Percentiles rank a stretch among this genome's conserved stretches.
Evolutionary conservation across 2,888 invertebrate species (phyloP).

Genomic region (Conchocele bisecta): DNA sequence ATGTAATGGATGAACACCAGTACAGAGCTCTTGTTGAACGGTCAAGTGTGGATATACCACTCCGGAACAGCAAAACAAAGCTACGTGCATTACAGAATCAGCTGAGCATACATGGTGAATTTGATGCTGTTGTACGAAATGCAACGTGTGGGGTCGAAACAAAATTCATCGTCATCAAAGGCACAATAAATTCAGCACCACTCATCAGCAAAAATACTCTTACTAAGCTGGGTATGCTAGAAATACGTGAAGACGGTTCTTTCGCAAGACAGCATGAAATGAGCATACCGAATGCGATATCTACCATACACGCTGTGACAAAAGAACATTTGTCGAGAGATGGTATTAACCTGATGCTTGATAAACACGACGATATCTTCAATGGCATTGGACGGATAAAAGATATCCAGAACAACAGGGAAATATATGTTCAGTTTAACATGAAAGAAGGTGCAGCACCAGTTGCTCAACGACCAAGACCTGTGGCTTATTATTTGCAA

Average conservation of each 20-base stretch:
- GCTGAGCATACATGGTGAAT: conserved; percentile 14
- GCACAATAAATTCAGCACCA: conserved; percentile 10
- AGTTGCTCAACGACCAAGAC: conserved; percentile 15
- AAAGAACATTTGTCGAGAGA: background rate
- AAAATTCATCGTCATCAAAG: background rate
- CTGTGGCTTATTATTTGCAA: conserved; percentile 17
- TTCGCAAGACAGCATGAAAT: background rate
- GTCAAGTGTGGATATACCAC: background rate
- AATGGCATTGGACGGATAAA: conserved; percentile 15
- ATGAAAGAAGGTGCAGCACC: conserved; percentile 14
- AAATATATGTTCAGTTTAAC: conserved; percentile 8
- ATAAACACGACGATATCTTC: conserved; percentile 4
- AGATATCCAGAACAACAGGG: conserved; percentile 14
- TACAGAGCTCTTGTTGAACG: conserved; percentile 4
- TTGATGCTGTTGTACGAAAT: conserved; percentile 8
- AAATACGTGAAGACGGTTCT: conserved; percentile 1
- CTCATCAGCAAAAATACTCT: conserved; percentile 13
- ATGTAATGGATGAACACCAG: conserved; percentile 16
- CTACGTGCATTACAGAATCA: conserved; percentile 15
- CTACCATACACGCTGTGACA: background rate
- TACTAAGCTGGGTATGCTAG: conserved; percentile 5
- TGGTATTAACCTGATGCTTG: background rate
- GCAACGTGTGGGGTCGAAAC: conserved; percentile 11
- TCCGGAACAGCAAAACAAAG: conserved; percentile 2
- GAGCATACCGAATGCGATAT: background rate